Conservation (phyloP, 2,797 vertebrate genomes). For the Lepus townsendii region DNA sequence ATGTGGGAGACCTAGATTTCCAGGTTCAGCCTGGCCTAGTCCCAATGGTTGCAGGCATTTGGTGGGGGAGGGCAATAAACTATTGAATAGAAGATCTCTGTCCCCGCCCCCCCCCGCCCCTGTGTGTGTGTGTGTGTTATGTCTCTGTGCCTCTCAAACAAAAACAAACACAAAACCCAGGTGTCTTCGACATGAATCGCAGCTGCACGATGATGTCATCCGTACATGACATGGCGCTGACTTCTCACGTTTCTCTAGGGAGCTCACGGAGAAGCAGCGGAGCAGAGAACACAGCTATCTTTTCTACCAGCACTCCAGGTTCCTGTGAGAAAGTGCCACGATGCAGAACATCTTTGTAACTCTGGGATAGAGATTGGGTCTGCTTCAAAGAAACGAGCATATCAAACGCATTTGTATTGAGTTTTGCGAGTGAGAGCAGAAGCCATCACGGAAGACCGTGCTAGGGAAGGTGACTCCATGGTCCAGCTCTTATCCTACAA, state of each 20-base stretch:
- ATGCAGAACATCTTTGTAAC: constrained; percentile 46
- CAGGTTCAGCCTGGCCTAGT: too few relatives aligned
- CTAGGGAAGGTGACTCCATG: neutral
- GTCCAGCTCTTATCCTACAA: neutral
- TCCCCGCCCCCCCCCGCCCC: too few relatives aligned
- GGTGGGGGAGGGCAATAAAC: too few relatives aligned
- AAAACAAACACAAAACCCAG: too few relatives aligned
- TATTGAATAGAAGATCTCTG: too few relatives aligned
- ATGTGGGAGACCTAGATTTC: too few relatives aligned
- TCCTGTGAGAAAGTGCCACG: neutral
- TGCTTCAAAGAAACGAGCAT: constrained; percentile 60
- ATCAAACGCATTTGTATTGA: constrained; percentile 57
- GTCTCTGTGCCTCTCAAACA: too few relatives aligned
- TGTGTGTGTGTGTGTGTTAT: too few relatives aligned
- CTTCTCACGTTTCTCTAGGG: neutral
- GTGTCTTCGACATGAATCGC: neutral
- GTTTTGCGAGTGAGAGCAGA: constrained; percentile 55
- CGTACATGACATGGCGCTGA: neutral
- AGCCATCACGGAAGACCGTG: neutral
- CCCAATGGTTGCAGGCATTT: too few relatives aligned
- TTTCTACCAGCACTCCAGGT: neutral
- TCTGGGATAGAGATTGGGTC: neutral
- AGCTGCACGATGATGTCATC: neutral
- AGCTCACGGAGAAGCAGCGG: neutral
- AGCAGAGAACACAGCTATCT: neutral